Evolutionary conservation across 2,113 vertebrate genomes (phyloP), one percentile per base, ranked within the genome.

Genomic region (Columba livia): DNA sequence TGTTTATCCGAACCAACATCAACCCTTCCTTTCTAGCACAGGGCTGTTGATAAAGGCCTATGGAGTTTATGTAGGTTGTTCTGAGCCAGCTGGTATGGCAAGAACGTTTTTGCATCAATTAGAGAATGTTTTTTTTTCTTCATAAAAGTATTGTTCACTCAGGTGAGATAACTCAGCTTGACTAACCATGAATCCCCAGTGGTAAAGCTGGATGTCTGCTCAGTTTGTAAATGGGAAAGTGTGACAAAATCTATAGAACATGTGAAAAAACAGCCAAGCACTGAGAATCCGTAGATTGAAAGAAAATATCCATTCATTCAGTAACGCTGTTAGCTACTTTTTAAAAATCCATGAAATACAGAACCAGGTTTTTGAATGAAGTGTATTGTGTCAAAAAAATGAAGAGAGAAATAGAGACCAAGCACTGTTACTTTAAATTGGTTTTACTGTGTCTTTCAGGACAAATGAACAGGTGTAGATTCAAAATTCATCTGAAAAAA

Each of bases 381-480:
- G 11, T 57, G 7, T 24, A 40, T 15, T 67, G 40, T 38, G 28
- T 56, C 51, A 26, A 58, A 56, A 80, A 62, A 29, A 53, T 26
- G 34, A 31, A 36, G 6, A 51, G 29, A 53, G 48, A 94, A 72
- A 72, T 3, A 34, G 29, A 86, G 40, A 85, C 66, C 40, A 89
- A 75, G 15, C 24, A 61, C 11, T 73, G 17, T 64, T 96, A 94
- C 57, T 94, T 96, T 79, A 77, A 96, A 89, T 61, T 26, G 19
- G 21, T 87, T 96, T 97, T 96, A 96, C 95, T 94, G 53, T 16
- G 34, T 81, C 48, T 91, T 90, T 79, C 79, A 93, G 72, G 61
- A 88, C 70, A 94, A 96, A 93, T 72, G 82, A 94, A 94, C 61
- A 90, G 16, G 48, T 72, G 77, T 84, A 70, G 80, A 89, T 85